Evolutionary conservation across 2,113 vertebrate species (phyloP).

Genomic region (Pterocles gutturalis): DNA sequence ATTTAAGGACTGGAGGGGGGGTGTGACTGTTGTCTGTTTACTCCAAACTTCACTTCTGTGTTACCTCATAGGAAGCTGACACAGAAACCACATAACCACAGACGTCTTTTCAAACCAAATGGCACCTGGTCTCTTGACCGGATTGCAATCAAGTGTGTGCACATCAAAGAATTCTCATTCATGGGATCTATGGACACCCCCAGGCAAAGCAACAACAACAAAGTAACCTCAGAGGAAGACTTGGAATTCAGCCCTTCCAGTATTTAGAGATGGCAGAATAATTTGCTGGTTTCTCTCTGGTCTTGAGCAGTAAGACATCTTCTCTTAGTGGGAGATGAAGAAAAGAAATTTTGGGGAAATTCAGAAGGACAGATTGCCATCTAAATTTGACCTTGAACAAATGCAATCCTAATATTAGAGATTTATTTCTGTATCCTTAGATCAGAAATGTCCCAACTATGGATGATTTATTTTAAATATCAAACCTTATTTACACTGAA

Average conservation of each 20-base stretch:
- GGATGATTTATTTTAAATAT: background rate
- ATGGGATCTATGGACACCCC: background rate
- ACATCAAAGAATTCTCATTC: rapidly evolving
- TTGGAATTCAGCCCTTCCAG: background rate
- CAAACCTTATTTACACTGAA: background rate
- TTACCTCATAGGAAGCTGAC: background rate
- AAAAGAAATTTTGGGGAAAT: background rate
- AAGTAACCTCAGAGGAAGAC: background rate
- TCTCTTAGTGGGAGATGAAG: background rate
- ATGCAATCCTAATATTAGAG: background rate
- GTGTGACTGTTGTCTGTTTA: too few relatives aligned
- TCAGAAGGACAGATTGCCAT: background rate
- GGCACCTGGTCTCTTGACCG: background rate
- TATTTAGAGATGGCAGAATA: background rate
- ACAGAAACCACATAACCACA: background rate
- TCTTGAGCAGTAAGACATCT: background rate
- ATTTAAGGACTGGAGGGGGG: too few relatives aligned
- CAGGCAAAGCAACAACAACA: background rate
- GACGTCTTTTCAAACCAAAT: background rate
- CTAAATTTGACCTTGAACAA: background rate
- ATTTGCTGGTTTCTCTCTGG: background rate
- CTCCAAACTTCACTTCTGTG: background rate
- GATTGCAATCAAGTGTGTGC: background rate
- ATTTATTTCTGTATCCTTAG: background rate
- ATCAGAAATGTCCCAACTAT: background rate